phyloP scores from a whole-genome alignment of 2,888 invertebrate species.

The Cryptocephalus moraei region DNA sequence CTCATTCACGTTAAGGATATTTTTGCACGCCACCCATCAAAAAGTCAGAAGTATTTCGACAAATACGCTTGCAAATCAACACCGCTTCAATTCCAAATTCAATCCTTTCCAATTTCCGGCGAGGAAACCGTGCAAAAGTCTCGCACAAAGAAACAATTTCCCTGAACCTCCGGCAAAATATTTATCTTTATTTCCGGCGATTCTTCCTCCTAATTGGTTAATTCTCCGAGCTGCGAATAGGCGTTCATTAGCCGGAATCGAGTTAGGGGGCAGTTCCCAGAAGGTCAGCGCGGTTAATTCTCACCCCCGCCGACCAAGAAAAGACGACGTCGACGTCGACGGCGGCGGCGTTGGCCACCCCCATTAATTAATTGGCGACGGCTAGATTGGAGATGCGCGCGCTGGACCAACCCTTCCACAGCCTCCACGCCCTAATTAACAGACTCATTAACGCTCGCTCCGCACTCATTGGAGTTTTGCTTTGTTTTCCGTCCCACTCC shows the following conservation, averaged over 20 bases:
- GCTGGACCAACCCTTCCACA: conserved; percentile 36
- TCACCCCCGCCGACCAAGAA: conserved; percentile 17
- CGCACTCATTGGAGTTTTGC: conserved; percentile 13
- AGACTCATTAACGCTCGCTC: conserved; percentile 25
- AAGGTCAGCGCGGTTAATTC: conserved; percentile 24
- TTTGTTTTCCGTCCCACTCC: conserved; percentile 14
- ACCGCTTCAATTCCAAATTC: background rate
- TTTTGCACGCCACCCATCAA: too few species aligned
- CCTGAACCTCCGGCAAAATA: conserved; percentile 3
- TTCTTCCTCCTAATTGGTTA: conserved; percentile 15
- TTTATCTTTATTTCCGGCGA: conserved; percentile 11
- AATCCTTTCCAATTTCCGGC: background rate
- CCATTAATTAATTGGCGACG: conserved; percentile 34
- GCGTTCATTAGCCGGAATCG: conserved; percentile 15
- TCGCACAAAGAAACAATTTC: background rate
- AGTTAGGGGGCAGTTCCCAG: conserved; percentile 14
- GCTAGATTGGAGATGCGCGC: conserved; percentile 34
- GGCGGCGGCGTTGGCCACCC: conserved; percentile 27
- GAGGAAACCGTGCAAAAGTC: background rate
- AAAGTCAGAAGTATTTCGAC: too few species aligned
- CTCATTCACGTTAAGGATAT: too few species aligned
- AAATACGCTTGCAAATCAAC: background rate
- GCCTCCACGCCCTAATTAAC: conserved; percentile 36
- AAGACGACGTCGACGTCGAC: conserved; percentile 14
- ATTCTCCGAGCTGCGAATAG: conserved; percentile 7